Conservation (phyloP, 2,888 invertebrate species). For the Spisula solida region DNA sequence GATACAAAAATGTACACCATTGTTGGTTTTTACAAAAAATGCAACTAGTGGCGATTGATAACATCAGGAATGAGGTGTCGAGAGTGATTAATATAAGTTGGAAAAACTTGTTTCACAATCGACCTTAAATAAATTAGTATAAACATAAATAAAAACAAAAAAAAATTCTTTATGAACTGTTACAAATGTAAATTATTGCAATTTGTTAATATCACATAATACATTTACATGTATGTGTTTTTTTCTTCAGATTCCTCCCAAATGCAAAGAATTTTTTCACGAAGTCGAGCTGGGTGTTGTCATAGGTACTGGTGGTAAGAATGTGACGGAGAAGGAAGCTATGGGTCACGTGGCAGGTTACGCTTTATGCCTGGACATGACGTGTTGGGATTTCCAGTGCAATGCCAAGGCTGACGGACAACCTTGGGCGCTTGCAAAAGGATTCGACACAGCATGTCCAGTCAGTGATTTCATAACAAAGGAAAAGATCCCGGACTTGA, state of each 20-base stretch:
- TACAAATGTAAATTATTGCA: too few species aligned
- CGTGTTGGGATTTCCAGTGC: constrained; percentile 88
- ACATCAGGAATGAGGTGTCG: too few species aligned
- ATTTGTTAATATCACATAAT: too few species aligned
- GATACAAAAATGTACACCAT: too few species aligned
- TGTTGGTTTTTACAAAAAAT: too few species aligned
- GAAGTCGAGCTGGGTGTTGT: constrained; percentile 93
- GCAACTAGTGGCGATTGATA: too few species aligned
- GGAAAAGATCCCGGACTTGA: constrained; percentile 76
- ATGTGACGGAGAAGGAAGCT: constrained; percentile 89
- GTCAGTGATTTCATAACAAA: constrained; percentile 91
- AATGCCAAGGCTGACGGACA: constrained; percentile 90
- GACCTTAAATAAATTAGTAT: too few species aligned
- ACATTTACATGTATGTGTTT: too few species aligned
- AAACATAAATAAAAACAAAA: too few species aligned
- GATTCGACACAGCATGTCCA: constrained; percentile 93
- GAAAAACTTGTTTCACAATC: too few species aligned
- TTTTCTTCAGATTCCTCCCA: constrained; percentile 90
- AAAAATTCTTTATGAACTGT: too few species aligned
- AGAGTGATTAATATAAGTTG: too few species aligned
- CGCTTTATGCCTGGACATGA: constrained; percentile 92
- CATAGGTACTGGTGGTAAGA: constrained; percentile 90
- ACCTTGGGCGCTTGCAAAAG: constrained; percentile 93
- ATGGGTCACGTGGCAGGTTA: constrained; percentile 91
- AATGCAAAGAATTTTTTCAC: constrained; percentile 90